Base-by-base conservation (phyloP, 2,888 invertebrate species). In the Podotricha telesiphe region DNA sequence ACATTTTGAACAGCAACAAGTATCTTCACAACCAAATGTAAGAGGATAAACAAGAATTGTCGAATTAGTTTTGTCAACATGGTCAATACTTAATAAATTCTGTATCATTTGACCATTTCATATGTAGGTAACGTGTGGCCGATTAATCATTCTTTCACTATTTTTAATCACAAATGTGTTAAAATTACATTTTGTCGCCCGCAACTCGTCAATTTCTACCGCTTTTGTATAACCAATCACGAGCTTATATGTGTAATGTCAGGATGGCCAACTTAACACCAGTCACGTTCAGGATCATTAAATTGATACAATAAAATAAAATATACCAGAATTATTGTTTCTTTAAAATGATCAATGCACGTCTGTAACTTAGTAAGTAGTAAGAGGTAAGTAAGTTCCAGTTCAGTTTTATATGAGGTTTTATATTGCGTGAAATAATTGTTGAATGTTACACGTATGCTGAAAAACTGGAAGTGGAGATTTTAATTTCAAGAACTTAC, bases 1-100 rank as follows among this genome's bases (percentile, higher is more conserved):
- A 86, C 86, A 89, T 89, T 89, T 79, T 87, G 86, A 77, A 87
- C 80, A 84, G 89, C 88, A 90, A 91, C 89, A 88, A 92, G 88
- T 89, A 91, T 75, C 80, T 83, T 86, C 76, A 90, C 80, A 73
- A 87, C 79, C 68, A 87, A 88, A 85, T 93, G 93, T 75, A 90
- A 78, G 65, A 92, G 73, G 69, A 78, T 81, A 84, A 87, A 89
- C 67, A 93, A 78, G 77, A 88, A 78, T 75, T 87, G 83, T 69
- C 91, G 83, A 69, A 92, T 79, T 47, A 89, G 73, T 76, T 80
- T 83, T 70, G 93, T 87, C 76, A 93, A 82, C 93, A 93, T 93
- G 80, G 76, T 86, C 73, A 77, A 78, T 48, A 61, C 63, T 69
- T 66, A n/a, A 65, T 63, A 67, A 68, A 42, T 64, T 51, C 62